These are phyloP conservation scores for Typhlichthys subterraneus DNA, from an alignment of 2,797 vertebrate genomes.

Conservation along the genomic window DNA sequence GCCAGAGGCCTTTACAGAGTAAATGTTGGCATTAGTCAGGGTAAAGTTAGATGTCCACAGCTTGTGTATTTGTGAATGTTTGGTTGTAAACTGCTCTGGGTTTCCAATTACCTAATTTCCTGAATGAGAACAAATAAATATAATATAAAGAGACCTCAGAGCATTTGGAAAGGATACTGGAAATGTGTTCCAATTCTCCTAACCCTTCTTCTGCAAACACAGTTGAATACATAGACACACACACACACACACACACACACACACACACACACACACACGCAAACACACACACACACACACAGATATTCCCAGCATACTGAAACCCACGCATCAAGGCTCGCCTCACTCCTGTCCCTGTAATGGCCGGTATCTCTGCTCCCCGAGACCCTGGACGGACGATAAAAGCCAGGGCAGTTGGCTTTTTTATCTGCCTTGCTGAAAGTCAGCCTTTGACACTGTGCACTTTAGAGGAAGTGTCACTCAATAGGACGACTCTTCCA, in stretches of 20 bases:
- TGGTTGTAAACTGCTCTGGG: constrained; percentile 69
- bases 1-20: constrained; percentile 52
- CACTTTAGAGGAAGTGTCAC: constrained; percentile 85
- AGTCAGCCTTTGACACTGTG: constrained; percentile 81
- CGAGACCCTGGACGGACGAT: constrained; percentile 66
- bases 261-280: constrained; percentile 17
- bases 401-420: constrained; percentile 72
- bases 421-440: constrained; percentile 83
- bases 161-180: constrained; percentile 21
- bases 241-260: constrained; percentile 15
- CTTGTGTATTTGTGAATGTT: constrained; percentile 79
- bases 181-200: constrained; percentile 23
- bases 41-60: constrained; percentile 60
- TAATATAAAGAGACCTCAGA: constrained; percentile 66
- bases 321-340: constrained; percentile 69
- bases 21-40: constrained; percentile 51
- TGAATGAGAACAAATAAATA: constrained; percentile 77
- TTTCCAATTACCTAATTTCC: constrained; percentile 80
- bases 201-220: constrained; percentile 26
- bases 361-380: constrained; percentile 74
- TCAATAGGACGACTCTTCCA: constrained; percentile 67
- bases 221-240: not conserved
- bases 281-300: constrained; percentile 28
- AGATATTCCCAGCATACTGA: constrained; percentile 63
- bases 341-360: constrained; percentile 78